phyloP scores from a whole-genome alignment of 1,140 invertebrate species.

The Globodera ellingtonae region DNA sequence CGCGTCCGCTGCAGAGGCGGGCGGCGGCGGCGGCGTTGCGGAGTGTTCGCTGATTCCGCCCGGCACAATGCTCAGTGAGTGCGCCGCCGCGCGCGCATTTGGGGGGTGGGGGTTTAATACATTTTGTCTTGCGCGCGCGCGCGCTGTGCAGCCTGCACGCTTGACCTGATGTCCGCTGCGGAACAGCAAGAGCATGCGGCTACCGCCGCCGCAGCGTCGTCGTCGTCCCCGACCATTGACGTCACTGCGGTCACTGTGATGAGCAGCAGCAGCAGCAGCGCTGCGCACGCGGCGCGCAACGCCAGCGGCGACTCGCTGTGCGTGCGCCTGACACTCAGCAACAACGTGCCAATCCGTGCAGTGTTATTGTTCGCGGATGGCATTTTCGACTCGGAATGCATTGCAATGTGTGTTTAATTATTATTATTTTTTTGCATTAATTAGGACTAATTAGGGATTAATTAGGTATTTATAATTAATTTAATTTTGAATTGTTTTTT shows the following conservation, averaged over 20 bases:
- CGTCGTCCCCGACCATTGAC: too few relatives aligned
- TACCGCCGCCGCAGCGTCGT: background rate
- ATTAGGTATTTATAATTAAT: background rate
- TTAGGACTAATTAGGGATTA: background rate
- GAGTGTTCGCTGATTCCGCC: slow-evolving; percentile 40
- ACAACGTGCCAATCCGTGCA: slow-evolving; percentile 42
- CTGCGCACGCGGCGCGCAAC: background rate
- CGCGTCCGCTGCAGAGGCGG: background rate
- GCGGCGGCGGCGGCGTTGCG: background rate
- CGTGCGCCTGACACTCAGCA: slow-evolving; percentile 38
- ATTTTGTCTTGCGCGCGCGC: background rate
- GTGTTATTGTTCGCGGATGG: slow-evolving; percentile 53
- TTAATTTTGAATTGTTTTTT: background rate
- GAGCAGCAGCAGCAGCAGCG: background rate
- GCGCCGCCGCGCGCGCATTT: background rate
- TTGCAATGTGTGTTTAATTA: slow-evolving; percentile 38
- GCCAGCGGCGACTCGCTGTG: slow-evolving; percentile 37
- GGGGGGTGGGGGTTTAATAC: background rate
- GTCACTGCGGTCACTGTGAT: background rate
- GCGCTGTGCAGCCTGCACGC: background rate
- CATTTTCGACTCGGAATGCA: slow-evolving; percentile 55
- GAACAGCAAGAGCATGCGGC: background rate
- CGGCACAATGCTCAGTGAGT: slow-evolving; percentile 33
- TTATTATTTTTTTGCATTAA: background rate
- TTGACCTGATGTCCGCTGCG: background rate